Base-by-base conservation (phyloP, 2,888 invertebrate genomes). In the Drosophila mettleri region DNA sequence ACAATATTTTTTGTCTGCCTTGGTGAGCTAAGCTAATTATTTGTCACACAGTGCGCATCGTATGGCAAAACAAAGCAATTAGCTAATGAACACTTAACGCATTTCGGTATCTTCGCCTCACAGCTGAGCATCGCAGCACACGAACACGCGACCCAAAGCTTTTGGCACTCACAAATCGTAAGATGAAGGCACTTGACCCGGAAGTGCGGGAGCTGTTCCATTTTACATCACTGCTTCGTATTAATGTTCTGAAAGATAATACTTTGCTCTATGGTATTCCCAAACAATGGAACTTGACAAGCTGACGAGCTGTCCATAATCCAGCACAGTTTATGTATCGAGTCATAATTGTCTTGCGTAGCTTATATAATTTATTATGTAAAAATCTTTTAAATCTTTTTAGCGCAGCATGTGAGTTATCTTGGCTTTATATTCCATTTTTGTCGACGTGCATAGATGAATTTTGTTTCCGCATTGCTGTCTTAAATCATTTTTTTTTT, bases 31-130 rank as follows among this genome's bases (percentile, higher is more conserved):
- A 34, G 27, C 75, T 65, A 74, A 79, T 79, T 69, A 71, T 88
- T 82, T 82, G 82, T 82, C 82, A 80, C 86, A 80, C 59, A 48
- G 45, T 54, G 53, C 66, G 51, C 53, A 41, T 54, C 53, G 41
- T 41, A 18, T 16, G 33, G 39, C 69, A 74, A 74, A 86, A 86
- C 70, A 76, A 80, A 76, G 62, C 70, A 86, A 82, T 88, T 82
- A 69, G 34, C 77, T 83, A 86, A 86, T 75, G 80, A 82, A 83
- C 76, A 66, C 36, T 31, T 65, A 58, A 59, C 63, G 52, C 51
- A 20, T 16, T 38, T 52, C 27, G 38, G 38, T 22, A 36, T n/a
- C 24, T 36, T 16, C 16, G 7, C 31, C 8, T 31, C 48, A 9
- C 48, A 31, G 48, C 34, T 55, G 31, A n/a, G n/a, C 59, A 53